Conservation (phyloP, 2,797 vertebrate genomes). For the Crenichthys baileyi region DNA sequence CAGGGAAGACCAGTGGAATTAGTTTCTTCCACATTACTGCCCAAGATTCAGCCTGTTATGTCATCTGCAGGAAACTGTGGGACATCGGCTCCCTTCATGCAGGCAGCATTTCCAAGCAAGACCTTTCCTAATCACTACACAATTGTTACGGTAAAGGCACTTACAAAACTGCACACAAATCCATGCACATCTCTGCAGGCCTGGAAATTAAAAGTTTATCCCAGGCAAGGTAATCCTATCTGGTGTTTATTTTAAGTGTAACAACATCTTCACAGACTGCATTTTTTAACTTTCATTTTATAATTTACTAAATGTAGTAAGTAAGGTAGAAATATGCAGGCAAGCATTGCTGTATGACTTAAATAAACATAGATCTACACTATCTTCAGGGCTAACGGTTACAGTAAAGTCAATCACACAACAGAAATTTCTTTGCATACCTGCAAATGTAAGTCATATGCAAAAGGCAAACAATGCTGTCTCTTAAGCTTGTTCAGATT, state of each 20-base stretch:
- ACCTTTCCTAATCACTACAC: constrained; percentile 85
- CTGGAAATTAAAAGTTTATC: neutral
- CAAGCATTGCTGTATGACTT: neutral
- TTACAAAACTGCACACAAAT: neutral
- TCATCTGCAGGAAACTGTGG: constrained; percentile 72
- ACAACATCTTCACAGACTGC: too few species aligned
- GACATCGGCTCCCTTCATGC: constrained; percentile 77
- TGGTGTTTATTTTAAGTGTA: neutral
- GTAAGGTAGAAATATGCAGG: neutral
- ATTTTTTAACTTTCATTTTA: neutral
- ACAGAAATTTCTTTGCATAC: neutral
- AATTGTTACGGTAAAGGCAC: constrained; percentile 75
- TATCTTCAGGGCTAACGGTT: neutral
- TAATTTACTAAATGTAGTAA: neutral
- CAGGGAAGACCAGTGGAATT: neutral
- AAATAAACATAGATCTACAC: neutral
- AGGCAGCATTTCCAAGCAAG: constrained; percentile 81
- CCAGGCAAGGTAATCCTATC: too few species aligned
- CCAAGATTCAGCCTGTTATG: neutral
- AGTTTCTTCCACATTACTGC: neutral
- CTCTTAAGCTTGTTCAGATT: neutral
- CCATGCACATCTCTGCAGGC: neutral
- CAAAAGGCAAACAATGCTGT: too few species aligned
- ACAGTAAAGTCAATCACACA: neutral
- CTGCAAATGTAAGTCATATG: too few species aligned